Evolutionary conservation across 2,888 invertebrate species (phyloP).

Genomic region (Drosophila parthenogenetica): DNA sequence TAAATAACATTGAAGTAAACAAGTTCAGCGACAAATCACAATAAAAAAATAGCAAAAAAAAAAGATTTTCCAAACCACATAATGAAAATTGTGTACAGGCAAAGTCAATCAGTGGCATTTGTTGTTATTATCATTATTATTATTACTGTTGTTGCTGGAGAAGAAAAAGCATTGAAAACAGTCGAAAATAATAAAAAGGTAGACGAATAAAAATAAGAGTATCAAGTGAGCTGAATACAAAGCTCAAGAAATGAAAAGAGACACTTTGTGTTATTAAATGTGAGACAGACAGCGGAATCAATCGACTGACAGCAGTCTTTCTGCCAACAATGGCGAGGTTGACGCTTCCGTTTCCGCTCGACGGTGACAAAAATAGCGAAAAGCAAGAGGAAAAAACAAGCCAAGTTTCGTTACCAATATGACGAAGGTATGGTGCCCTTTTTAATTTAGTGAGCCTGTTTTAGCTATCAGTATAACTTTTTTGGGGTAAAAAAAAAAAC

Average conservation of each 20-base stretch:
- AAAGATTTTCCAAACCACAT: conserved; percentile 35
- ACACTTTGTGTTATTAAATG: conserved; percentile 78
- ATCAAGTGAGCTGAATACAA: conserved; percentile 37
- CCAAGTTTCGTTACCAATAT: neutral
- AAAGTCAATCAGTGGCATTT: conserved; percentile 71
- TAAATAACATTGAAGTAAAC: conserved; percentile 21
- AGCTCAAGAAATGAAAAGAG: conserved; percentile 30
- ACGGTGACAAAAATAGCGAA: conserved; percentile 46
- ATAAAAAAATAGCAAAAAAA: conserved; percentile 8
- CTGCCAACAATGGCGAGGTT: conserved; percentile 59
- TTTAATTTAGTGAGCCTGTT: neutral
- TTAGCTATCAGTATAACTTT: too few species aligned
- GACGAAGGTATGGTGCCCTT: neutral
- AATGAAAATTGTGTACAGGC: conserved; percentile 66
- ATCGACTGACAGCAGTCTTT: conserved; percentile 37
- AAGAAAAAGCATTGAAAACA: conserved; percentile 40
- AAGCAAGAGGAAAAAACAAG: neutral
- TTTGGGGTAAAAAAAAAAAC: too few species aligned
- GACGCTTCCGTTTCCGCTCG: conserved; percentile 62
- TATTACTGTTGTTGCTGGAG: conserved; percentile 5
- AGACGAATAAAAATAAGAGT: conserved; percentile 24
- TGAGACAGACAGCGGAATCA: conserved; percentile 54
- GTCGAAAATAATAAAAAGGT: conserved; percentile 54
- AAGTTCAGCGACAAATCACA: conserved; percentile 16
- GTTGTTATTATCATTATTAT: conserved; percentile 33